Evolutionary conservation across 2,113 vertebrate genomes (phyloP).

Genomic region (Thalassarche chlororhynchos): DNA sequence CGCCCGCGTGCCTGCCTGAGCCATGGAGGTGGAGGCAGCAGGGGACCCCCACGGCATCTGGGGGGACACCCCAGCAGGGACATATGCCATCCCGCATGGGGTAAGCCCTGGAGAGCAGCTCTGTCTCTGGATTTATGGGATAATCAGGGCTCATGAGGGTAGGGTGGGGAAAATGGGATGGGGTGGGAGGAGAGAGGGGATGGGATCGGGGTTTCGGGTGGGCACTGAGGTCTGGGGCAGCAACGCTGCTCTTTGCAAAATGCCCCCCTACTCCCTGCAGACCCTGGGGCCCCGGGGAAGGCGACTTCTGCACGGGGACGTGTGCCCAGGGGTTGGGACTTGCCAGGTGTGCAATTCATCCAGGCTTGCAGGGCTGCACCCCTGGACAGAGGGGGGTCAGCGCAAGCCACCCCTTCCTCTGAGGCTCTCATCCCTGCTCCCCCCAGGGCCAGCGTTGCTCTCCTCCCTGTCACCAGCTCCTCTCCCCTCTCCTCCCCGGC

Average conservation of each 20-base stretch:
- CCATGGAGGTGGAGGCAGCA: not conserved
- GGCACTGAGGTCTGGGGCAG: not conserved
- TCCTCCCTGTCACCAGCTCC: not conserved
- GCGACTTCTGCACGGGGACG: not conserved
- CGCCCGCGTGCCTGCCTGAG: accelerated
- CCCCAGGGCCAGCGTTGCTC: not conserved
- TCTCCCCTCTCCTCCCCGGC: not conserved
- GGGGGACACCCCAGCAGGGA: not conserved
- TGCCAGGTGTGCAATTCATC: accelerated
- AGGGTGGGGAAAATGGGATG: not conserved
- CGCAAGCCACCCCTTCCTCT: not conserved
- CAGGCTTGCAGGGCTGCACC: not conserved
- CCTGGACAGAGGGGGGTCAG: accelerated
- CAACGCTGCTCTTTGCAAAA: not conserved
- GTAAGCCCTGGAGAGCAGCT: not conserved
- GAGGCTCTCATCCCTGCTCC: not conserved
- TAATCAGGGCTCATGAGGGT: not conserved
- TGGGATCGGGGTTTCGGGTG: accelerated
- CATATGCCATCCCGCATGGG: accelerated
- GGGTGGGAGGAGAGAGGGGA: not conserved
- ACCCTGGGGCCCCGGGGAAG: accelerated
- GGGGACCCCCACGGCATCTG: not conserved
- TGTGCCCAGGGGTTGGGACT: not conserved
- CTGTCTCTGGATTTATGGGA: not conserved
- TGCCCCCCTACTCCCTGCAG: too few species aligned